These are phyloP conservation scores for Lasioglossum albipes DNA, from an alignment of 1,140 invertebrate genomes.

Conservation along the genomic window DNA sequence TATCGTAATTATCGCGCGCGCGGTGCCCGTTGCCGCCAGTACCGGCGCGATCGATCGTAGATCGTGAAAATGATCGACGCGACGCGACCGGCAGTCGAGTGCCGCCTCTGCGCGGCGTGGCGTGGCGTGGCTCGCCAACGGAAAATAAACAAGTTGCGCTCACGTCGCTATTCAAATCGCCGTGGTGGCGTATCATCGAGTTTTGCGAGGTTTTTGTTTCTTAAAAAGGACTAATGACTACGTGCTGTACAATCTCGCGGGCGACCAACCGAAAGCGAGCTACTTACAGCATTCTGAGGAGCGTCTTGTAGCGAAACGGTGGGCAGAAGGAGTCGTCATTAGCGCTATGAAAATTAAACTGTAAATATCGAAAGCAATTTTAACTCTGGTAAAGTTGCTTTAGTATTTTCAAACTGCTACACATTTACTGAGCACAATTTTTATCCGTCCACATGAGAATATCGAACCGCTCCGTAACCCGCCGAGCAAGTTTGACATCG, in stretches of 20 bases:
- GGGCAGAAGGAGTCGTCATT: too few relatives aligned
- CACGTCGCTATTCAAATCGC: background rate
- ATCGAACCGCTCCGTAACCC: too few relatives aligned
- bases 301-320: too few relatives aligned
- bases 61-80: constrained; percentile 58
- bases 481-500: too few relatives aligned
- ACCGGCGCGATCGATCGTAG: constrained; percentile 52
- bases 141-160: constrained; percentile 9
- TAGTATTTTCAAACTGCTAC: too few relatives aligned
- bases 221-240: constrained; percentile 26
- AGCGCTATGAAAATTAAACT: too few relatives aligned
- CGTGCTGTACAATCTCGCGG: background rate
- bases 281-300: background rate
- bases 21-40: constrained; percentile 24
- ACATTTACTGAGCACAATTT: too few relatives aligned
- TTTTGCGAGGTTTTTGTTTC: constrained; percentile 8
- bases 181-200: background rate
- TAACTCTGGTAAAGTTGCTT: too few relatives aligned
- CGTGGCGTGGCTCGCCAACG: too few relatives aligned
- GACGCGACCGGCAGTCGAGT: background rate
- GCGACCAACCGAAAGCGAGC: background rate
- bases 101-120: background rate
- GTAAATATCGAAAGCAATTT: too few relatives aligned
- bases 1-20: constrained; percentile 62
- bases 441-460: too few relatives aligned